phyloP scores from a whole-genome alignment of 2,888 invertebrate genomes.

The Frankliniella intonsa region DNA sequence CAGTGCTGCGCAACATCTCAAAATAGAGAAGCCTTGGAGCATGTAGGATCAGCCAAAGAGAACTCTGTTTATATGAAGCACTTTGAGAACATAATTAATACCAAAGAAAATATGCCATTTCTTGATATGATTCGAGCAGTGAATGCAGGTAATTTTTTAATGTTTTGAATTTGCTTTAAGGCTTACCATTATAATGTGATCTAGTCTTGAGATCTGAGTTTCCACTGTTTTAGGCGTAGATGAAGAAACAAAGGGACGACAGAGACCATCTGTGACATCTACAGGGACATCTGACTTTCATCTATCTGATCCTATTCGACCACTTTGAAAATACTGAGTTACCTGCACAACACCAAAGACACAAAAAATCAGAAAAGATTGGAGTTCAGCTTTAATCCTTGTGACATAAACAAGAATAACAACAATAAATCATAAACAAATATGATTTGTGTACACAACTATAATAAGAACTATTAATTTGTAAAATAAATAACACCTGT shows the following conservation, averaged over 20 bases:
- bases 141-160: not conserved
- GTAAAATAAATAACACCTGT: not conserved
- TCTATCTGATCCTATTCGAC: not conserved
- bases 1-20: not conserved
- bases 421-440: not conserved
- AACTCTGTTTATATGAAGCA: slow-evolving; percentile 2
- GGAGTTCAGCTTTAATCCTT: not conserved
- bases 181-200: not conserved
- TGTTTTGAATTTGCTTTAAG: not conserved
- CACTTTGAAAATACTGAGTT: not conserved
- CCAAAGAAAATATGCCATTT: not conserved
- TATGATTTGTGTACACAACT: not conserved
- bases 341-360: too few relatives aligned
- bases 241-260: not conserved
- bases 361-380: not conserved
- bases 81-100: not conserved
- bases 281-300: not conserved
- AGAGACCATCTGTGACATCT: not conserved
- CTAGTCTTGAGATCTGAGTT: not conserved
- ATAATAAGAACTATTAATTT: not conserved
- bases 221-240: not conserved
- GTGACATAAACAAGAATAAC: not conserved
- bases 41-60: not conserved
- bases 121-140: not conserved
- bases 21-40: not conserved